Evolutionary conservation across 1,140 invertebrate species (phyloP), one percentile per base, ranked within the genome.

Genomic region (Cyrtorhinus lividipennis): DNA sequence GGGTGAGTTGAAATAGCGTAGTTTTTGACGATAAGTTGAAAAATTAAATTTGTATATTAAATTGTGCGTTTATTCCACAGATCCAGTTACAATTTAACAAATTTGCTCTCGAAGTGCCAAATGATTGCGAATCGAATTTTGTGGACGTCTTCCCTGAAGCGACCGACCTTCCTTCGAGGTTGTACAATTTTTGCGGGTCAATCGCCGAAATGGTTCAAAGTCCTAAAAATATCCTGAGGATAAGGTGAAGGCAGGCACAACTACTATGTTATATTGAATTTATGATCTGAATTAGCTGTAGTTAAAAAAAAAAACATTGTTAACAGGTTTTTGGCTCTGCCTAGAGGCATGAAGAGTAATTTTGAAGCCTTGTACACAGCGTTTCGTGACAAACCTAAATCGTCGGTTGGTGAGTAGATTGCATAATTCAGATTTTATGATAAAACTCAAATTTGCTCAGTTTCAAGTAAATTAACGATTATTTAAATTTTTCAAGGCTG

Each of bases 71-170:
- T 53, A 5, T 53, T 53, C 48, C 10, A 72, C 78, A 87, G 86
- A 88, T 91, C 66, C 84, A 83, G 68, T 72, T 90, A 56, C 78
- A 79, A 53, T 90, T 90, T 70, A 72, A 79, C 25, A 68, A 73
- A 27, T 90, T 90, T 70, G 73, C 77, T 38, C 73, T 91, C 65
- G 78, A 78, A 45, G 82, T 81, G 67, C 87, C 88, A 1, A 91
- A 92, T 71, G 86, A 90, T 67, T 92, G 88, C 68, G 82, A 87
- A n/a, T 79, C 77, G 13, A 91, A 91, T 73, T 90, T 86, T 70
- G 77, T 91, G 45, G 85, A 90, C 71, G 77, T 92, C 53, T 88
- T 89, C 72, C 79, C 79, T 3, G 78, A 81, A 62, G 73, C 77
- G 61, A 84, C 84, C 24, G 80, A 86, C 66, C 74, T 86, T 66